These are phyloP conservation scores for Aspidapion aeneum DNA, from an alignment of 2,888 invertebrate species.

Conservation along the genomic window DNA sequence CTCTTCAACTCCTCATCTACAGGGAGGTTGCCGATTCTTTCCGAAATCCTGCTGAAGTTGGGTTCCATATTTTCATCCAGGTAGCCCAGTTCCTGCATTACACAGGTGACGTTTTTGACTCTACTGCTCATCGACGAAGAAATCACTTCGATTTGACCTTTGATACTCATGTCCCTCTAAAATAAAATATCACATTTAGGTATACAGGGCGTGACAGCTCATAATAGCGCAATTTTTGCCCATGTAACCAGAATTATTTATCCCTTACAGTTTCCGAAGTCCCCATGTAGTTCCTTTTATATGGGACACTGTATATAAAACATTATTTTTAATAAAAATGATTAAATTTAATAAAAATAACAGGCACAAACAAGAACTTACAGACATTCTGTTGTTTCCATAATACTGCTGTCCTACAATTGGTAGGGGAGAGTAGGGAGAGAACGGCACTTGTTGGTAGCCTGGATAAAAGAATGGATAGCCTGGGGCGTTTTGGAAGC, in stretches of 20 bases:
- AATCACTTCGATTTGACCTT: conserved; percentile 58
- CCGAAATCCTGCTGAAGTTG: conserved; percentile 60
- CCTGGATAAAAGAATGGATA: conserved; percentile 49
- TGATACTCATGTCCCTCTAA: conserved; percentile 59
- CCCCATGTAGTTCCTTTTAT: no score
- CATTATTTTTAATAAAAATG: no score
- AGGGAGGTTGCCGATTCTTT: conserved; percentile 58
- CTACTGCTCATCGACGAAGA: conserved; percentile 53
- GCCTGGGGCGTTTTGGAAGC: conserved; percentile 8
- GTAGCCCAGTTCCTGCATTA: conserved; percentile 69
- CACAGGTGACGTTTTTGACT: conserved; percentile 63
- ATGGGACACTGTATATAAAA: no score
- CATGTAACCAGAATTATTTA: no score
- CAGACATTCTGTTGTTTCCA: conserved; percentile 53
- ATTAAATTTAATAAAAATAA: no score
- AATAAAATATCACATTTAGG: not conserved
- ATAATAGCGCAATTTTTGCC: no score
- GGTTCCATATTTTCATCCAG: conserved; percentile 64
- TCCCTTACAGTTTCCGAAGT: no score
- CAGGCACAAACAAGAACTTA: no score
- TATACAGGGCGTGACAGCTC: no score
- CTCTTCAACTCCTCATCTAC: conserved; percentile 59
- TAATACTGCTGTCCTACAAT: conserved; percentile 46
- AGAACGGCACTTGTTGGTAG: conserved; percentile 43
- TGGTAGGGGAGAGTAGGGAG: conserved; percentile 42